Conservation (phyloP, 1,140 invertebrate genomes). For the Trialeurodes vaporariorum region DNA sequence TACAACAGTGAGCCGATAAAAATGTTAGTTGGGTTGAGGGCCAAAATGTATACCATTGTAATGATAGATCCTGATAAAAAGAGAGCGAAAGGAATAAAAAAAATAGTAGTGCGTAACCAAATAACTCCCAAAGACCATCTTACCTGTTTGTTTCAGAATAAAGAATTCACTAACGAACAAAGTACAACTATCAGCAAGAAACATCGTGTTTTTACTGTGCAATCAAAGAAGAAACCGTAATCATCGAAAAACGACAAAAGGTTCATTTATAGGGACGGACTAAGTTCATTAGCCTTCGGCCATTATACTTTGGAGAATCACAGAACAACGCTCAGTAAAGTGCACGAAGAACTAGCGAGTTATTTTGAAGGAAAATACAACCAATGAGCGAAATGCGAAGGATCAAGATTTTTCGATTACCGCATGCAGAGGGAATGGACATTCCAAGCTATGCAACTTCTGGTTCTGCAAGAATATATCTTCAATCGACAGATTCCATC, state of each 20-base stretch:
- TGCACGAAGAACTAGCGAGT: no score
- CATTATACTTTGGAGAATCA: no score
- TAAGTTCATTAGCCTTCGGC: neutral
- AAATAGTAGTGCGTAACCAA: conserved; percentile 17
- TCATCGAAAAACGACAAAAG: conserved; percentile 17
- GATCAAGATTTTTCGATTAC: no score
- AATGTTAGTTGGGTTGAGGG: conserved; percentile 33
- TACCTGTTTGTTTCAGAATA: conserved; percentile 12
- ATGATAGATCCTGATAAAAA: conserved; percentile 20
- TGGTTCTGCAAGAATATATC: no score
- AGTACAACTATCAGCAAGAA: conserved; percentile 13
- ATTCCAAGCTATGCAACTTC: no score
- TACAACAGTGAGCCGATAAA: conserved; percentile 30
- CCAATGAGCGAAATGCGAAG: no score
- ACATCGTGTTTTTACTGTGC: conserved; percentile 17
- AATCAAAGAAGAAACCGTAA: conserved; percentile 14
- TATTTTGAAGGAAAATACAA: no score
- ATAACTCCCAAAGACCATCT: conserved; percentile 18
- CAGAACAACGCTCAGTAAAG: no score
- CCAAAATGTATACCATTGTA: conserved; percentile 39
- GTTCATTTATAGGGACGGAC: neutral
- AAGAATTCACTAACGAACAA: conserved; percentile 6
- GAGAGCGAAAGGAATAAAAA: conserved; percentile 27
- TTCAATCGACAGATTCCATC: no score
- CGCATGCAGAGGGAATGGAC: no score